Evolutionary conservation across 2,113 vertebrate species (phyloP), one percentile per base, ranked within the genome.

Genomic region (Notechis scutatus): DNA sequence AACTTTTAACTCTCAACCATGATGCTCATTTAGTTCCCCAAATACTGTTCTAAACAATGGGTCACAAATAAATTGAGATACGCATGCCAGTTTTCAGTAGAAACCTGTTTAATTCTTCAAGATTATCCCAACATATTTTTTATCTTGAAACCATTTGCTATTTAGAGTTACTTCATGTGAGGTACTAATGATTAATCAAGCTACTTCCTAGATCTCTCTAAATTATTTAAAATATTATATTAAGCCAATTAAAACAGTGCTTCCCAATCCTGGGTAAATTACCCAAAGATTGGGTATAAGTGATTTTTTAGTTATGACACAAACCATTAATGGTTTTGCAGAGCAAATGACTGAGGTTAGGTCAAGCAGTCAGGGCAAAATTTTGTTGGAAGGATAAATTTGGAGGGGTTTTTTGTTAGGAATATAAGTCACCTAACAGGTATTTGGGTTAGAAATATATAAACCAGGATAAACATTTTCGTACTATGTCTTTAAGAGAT

Each of bases 91-190:
- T 45, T 50, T 55, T 20, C 88, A 93, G 8, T 69, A 87, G 45
- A 56, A 56, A 94, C 95, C 92, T 88, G 92, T 52, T 96, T 94
- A 56, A 1, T 0, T 45, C 90, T 93, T 93, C 47, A 92, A 26
- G 0, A 93, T 88, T 92, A 92, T 85, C 92, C 81, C 4, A 90
- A 91, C 0, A 89, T 39, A 91, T 0, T 56, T 0, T 92, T 56
- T 94, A 94, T 9, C 89, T 92, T 21, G 52, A 59, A 86, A 86
- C 92, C 87, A 92, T 92, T 95, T 64, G 20, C 45, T 87, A 47
- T 6, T 39, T 88, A 74, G 9, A 74, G 69, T 42, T 96, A 91
- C 50, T 10, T 45, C 81, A 94, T 34, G 47, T 8, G 5, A 90
- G 24, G 45, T 2, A 92, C n/a, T 74, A 59, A 59, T 88, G 90